Conservation (phyloP, 2,113 vertebrate genomes). For the Aegotheles bennettii region DNA sequence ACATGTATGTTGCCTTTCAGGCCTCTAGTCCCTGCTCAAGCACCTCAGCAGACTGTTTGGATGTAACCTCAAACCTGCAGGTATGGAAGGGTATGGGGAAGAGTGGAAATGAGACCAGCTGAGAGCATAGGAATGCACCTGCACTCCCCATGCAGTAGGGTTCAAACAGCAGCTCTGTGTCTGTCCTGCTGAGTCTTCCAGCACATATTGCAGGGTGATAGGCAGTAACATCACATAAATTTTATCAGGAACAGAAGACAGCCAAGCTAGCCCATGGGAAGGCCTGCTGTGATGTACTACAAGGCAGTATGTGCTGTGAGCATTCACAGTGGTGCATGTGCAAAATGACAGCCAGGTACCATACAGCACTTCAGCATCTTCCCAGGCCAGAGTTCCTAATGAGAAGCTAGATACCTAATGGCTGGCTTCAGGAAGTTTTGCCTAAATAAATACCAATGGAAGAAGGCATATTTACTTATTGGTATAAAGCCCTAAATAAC, state of each 20-base stretch:
- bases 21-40: neutral
- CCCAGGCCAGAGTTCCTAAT: neutral
- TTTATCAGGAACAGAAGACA: neutral
- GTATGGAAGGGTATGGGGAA: neutral
- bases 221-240: neutral
- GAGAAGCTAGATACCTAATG: neutral
- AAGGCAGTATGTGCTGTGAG: neutral
- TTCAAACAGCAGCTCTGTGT: neutral
- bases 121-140: neutral
- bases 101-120: neutral
- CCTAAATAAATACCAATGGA: neutral
- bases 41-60: neutral
- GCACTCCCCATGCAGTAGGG: accelerated
- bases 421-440: neutral
- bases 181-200: neutral
- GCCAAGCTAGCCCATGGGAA: neutral
- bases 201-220: neutral
- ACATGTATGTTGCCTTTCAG: neutral
- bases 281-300: neutral
- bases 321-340: neutral
- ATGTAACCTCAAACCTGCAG: neutral
- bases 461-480: neutral
- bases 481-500: neutral
- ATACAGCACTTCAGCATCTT: neutral
- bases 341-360: neutral